phyloP scores from a whole-genome alignment of 2,797 vertebrate species.

The Scolopax bukidnonensis region DNA sequence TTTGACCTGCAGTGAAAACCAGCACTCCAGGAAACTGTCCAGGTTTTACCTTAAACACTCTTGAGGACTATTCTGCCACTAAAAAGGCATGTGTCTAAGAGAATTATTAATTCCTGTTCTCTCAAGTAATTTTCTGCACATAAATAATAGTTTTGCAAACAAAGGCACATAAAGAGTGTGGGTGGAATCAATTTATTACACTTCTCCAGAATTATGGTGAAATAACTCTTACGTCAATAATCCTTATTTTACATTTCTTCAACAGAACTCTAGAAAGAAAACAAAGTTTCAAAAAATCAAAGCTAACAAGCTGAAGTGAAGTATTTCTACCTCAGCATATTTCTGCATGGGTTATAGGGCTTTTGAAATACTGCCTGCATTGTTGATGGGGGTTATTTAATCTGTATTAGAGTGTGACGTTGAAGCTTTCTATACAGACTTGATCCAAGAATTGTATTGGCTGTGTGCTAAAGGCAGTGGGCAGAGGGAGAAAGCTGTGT shows the following conservation, averaged over 20 bases:
- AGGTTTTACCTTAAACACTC: neutral
- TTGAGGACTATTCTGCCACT: neutral
- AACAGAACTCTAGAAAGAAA: slow-evolving; percentile 25
- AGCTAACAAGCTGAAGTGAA: neutral
- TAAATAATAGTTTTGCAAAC: neutral
- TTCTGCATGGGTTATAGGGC: neutral
- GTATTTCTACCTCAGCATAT: neutral
- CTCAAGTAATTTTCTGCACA: neutral
- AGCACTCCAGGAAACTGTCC: neutral
- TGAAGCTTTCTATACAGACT: neutral
- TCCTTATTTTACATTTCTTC: neutral
- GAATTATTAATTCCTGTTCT: neutral
- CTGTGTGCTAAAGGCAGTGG: neutral
- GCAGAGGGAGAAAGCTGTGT: neutral
- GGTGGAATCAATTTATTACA: neutral
- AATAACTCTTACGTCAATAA: neutral
- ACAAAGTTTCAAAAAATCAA: neutral
- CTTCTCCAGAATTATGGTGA: neutral
- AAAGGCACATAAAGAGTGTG: neutral
- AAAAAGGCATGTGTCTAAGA: neutral
- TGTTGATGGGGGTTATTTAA: neutral
- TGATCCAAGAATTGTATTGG: neutral
- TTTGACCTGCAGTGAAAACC: neutral
- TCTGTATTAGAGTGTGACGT: neutral
- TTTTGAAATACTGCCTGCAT: neutral